Evolutionary conservation across 2,797 vertebrate genomes (phyloP).

Genomic region (Artibeus lituratus): DNA sequence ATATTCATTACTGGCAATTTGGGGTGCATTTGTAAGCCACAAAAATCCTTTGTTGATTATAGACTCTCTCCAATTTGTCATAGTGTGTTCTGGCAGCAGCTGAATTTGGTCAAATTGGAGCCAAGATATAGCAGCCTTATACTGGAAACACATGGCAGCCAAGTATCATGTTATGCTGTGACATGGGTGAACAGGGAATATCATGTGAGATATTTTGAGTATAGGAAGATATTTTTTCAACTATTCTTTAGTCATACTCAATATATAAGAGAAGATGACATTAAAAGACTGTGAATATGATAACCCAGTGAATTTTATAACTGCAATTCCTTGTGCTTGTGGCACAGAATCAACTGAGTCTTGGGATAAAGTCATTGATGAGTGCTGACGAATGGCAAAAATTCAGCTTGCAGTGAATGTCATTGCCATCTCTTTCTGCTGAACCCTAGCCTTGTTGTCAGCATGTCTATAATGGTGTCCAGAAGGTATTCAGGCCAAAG

Average conservation of each 20-base stretch:
- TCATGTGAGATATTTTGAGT: not conserved
- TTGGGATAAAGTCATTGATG: not conserved
- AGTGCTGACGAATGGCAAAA: not conserved
- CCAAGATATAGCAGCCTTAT: not conserved
- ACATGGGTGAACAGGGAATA: not conserved
- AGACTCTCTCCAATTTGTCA: constrained; percentile 62
- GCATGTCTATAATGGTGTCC: not conserved
- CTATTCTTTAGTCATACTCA: not conserved
- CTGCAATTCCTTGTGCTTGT: not conserved
- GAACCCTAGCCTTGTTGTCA: not conserved
- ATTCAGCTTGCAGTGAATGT: not conserved
- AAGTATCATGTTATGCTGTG: not conserved
- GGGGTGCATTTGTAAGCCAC: constrained; percentile 67
- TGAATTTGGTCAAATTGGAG: constrained; percentile 51
- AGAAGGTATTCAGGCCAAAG: not conserved
- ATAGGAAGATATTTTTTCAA: not conserved
- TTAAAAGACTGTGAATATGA: not conserved
- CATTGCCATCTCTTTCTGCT: not conserved
- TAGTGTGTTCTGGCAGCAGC: constrained; percentile 44
- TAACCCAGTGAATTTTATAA: constrained; percentile 12
- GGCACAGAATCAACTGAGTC: not conserved
- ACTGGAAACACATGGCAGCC: constrained; percentile 21
- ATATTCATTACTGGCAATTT: constrained; percentile 73
- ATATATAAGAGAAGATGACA: not conserved
- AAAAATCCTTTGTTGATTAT: constrained; percentile 53